Percentiles rank a stretch among this genome's conserved stretches.
These are phyloP conservation scores for Passer domesticus DNA, from an alignment of 2,113 vertebrate species.

Conservation along the genomic window DNA sequence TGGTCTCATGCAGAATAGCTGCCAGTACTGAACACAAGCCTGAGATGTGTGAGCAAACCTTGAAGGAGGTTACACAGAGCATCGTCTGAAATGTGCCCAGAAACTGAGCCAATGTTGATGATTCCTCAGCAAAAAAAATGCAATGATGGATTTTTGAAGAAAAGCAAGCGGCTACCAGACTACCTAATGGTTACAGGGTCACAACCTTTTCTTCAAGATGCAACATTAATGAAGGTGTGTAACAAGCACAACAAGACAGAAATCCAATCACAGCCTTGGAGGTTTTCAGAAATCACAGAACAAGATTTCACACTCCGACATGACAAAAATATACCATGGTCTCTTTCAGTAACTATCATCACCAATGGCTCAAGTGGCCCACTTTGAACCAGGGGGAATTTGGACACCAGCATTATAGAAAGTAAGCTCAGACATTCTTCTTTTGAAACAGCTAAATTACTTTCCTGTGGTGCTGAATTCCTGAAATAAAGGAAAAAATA, in stretches of 20 bases:
- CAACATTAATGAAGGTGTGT: background rate
- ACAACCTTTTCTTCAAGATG: background rate
- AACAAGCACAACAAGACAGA: background rate
- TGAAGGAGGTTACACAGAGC: background rate
- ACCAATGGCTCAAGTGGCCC: background rate
- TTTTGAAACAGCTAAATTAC: background rate
- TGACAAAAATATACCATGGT: accelerated
- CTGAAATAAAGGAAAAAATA: background rate
- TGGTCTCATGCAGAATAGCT: background rate
- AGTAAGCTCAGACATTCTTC: background rate
- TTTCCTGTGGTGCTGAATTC: background rate
- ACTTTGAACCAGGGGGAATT: background rate
- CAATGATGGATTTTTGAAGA: background rate
- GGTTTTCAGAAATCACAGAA: background rate
- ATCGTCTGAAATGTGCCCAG: background rate
- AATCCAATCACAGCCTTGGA: background rate
- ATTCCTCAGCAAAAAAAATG: background rate
- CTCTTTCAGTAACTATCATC: background rate
- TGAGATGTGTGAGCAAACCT: background rate
- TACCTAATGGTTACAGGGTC: background rate
- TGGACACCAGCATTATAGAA: background rate
- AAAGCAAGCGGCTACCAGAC: background rate
- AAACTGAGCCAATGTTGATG: background rate
- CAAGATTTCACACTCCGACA: background rate
- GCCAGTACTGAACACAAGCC: background rate